Percentiles rank a stretch among this genome's conserved stretches.
Conservation (phyloP, 2,888 invertebrate genomes). For the Epinotia ramella region DNA sequence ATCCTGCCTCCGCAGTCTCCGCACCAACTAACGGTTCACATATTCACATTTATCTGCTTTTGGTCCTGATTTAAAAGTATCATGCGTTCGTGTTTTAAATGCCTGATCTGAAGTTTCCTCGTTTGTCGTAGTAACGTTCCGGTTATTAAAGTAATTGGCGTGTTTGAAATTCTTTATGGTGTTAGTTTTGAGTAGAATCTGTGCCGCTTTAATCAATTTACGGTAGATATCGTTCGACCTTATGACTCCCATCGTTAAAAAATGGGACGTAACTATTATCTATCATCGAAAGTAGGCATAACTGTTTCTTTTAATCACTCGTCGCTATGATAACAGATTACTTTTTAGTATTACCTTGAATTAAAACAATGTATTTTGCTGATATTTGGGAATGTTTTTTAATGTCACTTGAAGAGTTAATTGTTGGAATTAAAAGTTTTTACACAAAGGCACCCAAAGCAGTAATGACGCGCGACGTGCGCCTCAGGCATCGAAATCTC, state of each 20-base stretch:
- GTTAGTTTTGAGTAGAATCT: slow-evolving; percentile 19
- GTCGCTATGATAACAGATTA: not conserved
- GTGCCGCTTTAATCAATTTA: slow-evolving; percentile 39
- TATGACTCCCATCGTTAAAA: slow-evolving; percentile 25
- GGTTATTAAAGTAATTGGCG: slow-evolving; percentile 43
- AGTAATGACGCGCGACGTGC: slow-evolving; percentile 19
- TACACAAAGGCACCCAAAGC: slow-evolving; percentile 15
- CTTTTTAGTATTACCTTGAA: not conserved
- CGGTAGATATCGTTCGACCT: slow-evolving; percentile 38
- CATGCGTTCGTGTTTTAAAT: slow-evolving; percentile 44
- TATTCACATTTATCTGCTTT: slow-evolving; percentile 45
- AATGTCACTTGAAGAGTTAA: not conserved
- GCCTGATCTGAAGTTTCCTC: slow-evolving; percentile 32
- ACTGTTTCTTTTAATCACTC: slow-evolving; percentile 15
- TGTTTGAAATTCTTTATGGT: slow-evolving; percentile 34
- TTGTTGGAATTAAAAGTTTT: slow-evolving; percentile 3
- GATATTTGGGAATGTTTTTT: not conserved
- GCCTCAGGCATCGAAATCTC: slow-evolving; percentile 32
- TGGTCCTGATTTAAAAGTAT: slow-evolving; percentile 46
- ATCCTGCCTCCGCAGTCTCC: slow-evolving; percentile 47
- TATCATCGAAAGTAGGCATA: slow-evolving; percentile 21
- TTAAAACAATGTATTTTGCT: not conserved
- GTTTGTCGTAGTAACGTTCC: slow-evolving; percentile 33
- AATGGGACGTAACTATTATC: slow-evolving; percentile 22
- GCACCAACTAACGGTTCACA: slow-evolving; percentile 41